Evolutionary conservation across 2,113 vertebrate genomes (phyloP).

Genomic region (Sakesphorus luctuosus): DNA sequence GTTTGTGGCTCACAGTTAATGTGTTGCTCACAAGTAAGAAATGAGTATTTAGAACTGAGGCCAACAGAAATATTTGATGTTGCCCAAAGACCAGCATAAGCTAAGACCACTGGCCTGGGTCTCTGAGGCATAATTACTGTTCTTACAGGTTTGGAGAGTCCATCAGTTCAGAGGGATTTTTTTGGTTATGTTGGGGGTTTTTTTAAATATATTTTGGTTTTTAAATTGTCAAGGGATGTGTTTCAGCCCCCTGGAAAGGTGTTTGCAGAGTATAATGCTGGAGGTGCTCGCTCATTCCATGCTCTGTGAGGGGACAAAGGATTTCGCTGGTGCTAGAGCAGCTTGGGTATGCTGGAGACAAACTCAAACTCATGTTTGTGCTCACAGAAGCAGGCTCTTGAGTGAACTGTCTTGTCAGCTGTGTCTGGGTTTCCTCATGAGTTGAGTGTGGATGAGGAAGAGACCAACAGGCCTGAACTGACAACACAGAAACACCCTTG

Average conservation of each 20-base stretch:
- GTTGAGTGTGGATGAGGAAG: background rate
- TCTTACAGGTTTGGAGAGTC: background rate
- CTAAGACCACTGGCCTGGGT: background rate
- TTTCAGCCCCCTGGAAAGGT: background rate
- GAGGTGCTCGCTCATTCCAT: rapidly evolving
- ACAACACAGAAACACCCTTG: background rate
- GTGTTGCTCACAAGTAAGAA: background rate
- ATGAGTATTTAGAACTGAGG: background rate
- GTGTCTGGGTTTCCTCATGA: conserved; percentile 9
- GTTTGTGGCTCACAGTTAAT: background rate
- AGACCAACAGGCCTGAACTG: background rate
- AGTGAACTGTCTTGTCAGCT: background rate
- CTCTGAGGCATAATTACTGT: background rate
- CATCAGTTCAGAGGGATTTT: background rate
- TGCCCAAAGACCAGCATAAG: background rate
- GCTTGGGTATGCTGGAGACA: background rate
- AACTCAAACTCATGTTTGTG: background rate
- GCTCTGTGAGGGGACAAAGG: background rate
- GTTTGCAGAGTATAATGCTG: background rate
- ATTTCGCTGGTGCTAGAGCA: rapidly evolving
- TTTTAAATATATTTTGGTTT: background rate
- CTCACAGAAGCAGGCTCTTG: background rate
- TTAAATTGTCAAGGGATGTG: background rate
- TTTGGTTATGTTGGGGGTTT: background rate
- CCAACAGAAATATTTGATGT: background rate